Conservation (phyloP, 2,113 vertebrate genomes). For the Urocynchramus pylzowi region DNA sequence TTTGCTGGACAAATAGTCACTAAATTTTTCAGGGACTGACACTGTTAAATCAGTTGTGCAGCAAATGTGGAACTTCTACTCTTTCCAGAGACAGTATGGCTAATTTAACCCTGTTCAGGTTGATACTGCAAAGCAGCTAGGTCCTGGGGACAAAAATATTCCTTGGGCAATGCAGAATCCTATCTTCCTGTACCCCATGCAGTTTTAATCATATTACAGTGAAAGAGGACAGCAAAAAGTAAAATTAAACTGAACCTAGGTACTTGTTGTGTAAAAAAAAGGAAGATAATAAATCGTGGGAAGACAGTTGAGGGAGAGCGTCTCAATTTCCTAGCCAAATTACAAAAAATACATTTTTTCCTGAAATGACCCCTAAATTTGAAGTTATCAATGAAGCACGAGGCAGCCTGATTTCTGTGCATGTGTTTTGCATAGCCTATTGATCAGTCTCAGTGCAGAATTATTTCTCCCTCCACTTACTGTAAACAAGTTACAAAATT, state of each 20-base stretch:
- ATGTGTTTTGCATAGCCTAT: slow-evolving; percentile 4
- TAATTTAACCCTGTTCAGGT: neutral
- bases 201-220: neutral
- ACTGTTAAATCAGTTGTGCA: neutral
- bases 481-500: slow-evolving; percentile 47
- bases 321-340: neutral
- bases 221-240: neutral
- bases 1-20: neutral
- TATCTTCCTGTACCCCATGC: neutral
- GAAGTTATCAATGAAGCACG: neutral
- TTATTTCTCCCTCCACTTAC: neutral
- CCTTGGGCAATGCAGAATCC: neutral
- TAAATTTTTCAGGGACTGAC: neutral
- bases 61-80: neutral
- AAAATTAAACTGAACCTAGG: neutral
- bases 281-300: neutral
- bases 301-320: neutral
- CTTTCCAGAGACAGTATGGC: neutral
- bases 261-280: neutral
- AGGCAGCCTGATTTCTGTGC: neutral
- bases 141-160: neutral
- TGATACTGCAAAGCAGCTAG: neutral
- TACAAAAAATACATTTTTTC: neutral
- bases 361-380: neutral
- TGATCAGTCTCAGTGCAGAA: neutral